These are phyloP conservation scores for Pentalonia nigronervosa DNA, from an alignment of 1,140 invertebrate species.

Conservation along the genomic window DNA sequence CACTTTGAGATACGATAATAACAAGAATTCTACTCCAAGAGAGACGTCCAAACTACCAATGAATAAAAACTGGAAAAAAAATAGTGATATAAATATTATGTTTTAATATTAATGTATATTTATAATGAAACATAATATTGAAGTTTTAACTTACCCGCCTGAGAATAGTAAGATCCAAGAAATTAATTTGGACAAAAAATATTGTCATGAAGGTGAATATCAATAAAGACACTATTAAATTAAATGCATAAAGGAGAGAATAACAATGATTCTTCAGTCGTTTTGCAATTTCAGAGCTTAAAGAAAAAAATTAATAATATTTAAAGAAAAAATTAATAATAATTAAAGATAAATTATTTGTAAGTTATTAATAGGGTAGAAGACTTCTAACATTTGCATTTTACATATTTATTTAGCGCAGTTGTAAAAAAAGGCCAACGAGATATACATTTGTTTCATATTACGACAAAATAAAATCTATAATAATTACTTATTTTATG, in stretches of 20 bases:
- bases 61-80: background rate
- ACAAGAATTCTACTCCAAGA: background rate
- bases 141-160: background rate
- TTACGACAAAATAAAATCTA: too few species aligned
- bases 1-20: background rate
- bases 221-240: background rate
- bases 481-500: too few species aligned
- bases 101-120: background rate
- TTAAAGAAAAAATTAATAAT: background rate
- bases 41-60: background rate
- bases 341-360: background rate
- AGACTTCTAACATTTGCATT: too few species aligned
- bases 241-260: background rate
- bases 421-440: too few species aligned
- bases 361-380: too few species aligned
- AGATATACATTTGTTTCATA: too few species aligned
- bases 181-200: constrained; percentile 21
- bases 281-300: constrained; percentile 11
- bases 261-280: background rate
- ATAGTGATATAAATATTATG: background rate
- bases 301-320: background rate
- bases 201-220: background rate
- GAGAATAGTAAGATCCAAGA: background rate
- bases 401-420: too few species aligned
- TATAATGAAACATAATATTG: background rate